phyloP scores from a whole-genome alignment of 2,888 invertebrate genomes.

The Cepaea hortensis region DNA sequence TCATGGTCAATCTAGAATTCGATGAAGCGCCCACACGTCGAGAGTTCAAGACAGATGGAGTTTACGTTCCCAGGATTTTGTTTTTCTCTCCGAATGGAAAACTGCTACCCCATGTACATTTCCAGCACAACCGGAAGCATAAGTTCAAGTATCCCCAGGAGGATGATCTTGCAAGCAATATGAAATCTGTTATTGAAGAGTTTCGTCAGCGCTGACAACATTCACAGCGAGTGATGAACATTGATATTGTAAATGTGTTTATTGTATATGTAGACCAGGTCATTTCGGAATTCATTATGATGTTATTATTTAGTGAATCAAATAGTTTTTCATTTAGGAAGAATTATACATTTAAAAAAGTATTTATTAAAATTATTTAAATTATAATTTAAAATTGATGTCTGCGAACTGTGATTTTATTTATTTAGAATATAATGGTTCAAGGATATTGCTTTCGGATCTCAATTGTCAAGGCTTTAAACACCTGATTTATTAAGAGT shows the following conservation, averaged over 20 bases:
- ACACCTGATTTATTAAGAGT: no score
- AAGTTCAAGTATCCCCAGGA: conserved; percentile 34
- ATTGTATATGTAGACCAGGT: no score
- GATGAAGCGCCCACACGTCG: neutral
- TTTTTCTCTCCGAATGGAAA: conserved; percentile 37
- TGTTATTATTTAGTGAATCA: no score
- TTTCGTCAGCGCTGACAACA: neutral
- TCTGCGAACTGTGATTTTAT: neutral
- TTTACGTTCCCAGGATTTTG: conserved; percentile 41
- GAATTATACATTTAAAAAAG: neutral
- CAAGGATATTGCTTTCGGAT: no score
- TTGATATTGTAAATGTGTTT: no score
- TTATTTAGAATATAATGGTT: neutral
- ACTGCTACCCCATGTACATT: conserved; percentile 2
- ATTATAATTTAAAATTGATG: no score
- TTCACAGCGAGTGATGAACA: no score
- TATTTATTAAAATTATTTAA: no score
- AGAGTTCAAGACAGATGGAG: conserved; percentile 33
- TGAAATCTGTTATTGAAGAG: conserved; percentile 18
- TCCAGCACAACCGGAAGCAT: conserved; percentile 5
- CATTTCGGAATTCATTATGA: no score
- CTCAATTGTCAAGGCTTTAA: no score
- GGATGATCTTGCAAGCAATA: conserved; percentile 19
- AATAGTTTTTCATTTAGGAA: neutral
- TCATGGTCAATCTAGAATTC: conserved; percentile 39